Evolutionary conservation across 2,888 invertebrate species (phyloP).

Genomic region (Callinectes sapidus): DNA sequence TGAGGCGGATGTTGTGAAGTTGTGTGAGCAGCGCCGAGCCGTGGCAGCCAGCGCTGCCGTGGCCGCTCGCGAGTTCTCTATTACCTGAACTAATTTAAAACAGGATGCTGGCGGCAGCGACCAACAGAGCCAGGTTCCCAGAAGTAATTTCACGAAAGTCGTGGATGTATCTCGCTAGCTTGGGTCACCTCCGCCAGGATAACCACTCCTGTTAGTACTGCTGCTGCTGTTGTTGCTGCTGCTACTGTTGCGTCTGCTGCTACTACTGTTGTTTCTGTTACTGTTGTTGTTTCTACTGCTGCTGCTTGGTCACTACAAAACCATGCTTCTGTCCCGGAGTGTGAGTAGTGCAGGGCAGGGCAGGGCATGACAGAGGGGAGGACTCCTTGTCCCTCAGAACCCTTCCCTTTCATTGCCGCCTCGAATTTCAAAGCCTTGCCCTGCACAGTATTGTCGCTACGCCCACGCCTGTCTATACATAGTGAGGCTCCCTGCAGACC

Average conservation of each 20-base stretch:
- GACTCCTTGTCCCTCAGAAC: not conserved
- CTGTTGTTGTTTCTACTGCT: not conserved
- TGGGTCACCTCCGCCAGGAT: not conserved
- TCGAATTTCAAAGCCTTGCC: not conserved
- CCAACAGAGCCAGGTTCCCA: conserved; percentile 15
- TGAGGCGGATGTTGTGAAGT: not conserved
- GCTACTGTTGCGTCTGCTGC: not conserved
- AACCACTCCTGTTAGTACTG: not conserved
- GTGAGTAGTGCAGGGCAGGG: not conserved
- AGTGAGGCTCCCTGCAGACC: not conserved
- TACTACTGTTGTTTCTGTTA: not conserved
- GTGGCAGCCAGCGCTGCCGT: not conserved
- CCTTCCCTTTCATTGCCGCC: not conserved
- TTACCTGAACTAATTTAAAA: conserved; percentile 24
- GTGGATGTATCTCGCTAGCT: not conserved
- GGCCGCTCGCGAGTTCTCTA: conserved; percentile 17
- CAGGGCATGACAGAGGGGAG: no score
- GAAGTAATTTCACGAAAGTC: conserved; percentile 34
- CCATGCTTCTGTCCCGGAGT: not conserved
- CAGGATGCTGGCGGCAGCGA: conserved; percentile 16
- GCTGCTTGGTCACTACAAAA: not conserved
- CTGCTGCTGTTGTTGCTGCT: not conserved
- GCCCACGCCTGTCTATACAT: not conserved
- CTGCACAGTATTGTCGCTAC: not conserved
- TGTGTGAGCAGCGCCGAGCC: not conserved